Conservation (phyloP, 2,797 vertebrate genomes). For the Merluccius polli region DNA sequence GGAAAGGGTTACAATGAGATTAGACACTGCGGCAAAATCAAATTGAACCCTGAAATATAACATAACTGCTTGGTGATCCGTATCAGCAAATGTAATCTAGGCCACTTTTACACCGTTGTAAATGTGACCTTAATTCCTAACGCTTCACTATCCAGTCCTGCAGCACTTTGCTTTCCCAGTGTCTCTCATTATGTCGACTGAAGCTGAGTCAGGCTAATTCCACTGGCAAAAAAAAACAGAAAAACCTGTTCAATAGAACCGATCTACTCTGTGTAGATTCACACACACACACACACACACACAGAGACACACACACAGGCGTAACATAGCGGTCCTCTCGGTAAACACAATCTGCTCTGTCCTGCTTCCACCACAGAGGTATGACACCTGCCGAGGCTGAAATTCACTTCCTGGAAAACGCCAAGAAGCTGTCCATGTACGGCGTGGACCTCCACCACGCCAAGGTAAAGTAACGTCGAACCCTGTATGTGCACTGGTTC, state of each 20-base stretch:
- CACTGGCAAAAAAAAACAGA: background rate
- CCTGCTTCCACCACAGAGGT: conserved; percentile 72
- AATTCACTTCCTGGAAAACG: conserved; percentile 96
- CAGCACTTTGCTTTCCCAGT: background rate
- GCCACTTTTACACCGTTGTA: background rate
- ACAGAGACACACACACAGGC: background rate
- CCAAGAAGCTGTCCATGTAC: conserved; percentile 98
- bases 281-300: background rate
- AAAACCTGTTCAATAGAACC: background rate
- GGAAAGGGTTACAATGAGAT: background rate
- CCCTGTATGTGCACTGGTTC: background rate
- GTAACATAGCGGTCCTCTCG: background rate
- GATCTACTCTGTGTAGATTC: too few species aligned
- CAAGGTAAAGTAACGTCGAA: conserved; percentile 76
- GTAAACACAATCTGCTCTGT: background rate
- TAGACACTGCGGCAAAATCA: background rate
- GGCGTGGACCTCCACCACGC: conserved; percentile 98
- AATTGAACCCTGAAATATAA: background rate
- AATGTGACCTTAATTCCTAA: background rate
- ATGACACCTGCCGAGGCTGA: conserved; percentile 98
- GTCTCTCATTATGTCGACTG: background rate
- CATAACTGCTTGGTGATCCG: background rate
- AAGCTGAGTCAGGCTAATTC: background rate
- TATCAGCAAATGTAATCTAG: background rate
- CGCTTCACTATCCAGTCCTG: background rate